Conservation (phyloP, 1,140 invertebrate genomes). For the Lethocerus indicus region DNA sequence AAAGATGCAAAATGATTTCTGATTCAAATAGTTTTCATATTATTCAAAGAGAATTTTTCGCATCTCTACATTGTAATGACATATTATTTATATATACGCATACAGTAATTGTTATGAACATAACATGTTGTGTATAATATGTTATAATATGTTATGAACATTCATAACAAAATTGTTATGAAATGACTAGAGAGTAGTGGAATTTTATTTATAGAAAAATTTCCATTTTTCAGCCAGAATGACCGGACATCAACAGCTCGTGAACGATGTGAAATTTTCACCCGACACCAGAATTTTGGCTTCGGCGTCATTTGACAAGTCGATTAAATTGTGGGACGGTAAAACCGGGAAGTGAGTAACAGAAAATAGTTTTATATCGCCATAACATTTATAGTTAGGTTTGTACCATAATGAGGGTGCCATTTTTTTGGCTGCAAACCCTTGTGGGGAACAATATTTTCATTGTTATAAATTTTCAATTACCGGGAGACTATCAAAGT, state of each 20-base stretch:
- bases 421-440: not conserved
- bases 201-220: not conserved
- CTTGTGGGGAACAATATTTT: not conserved
- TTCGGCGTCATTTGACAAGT: constrained; percentile 98
- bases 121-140: too few species aligned
- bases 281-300: constrained; percentile 86
- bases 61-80: too few species aligned
- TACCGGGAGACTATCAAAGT: not conserved
- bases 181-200: too few species aligned
- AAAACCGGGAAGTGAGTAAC: constrained; percentile 59
- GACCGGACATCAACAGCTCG: constrained; percentile 94
- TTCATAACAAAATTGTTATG: too few species aligned
- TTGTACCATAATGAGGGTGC: too few species aligned
- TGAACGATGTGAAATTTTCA: constrained; percentile 97
- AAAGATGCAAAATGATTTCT: too few species aligned
- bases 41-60: too few species aligned
- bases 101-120: too few species aligned
- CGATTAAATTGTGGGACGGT: constrained; percentile 91
- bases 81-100: too few species aligned
- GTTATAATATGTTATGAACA: too few species aligned
- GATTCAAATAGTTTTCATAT: too few species aligned
- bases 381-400: not conserved
- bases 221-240: constrained; percentile 43
- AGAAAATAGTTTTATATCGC: constrained; percentile 9
- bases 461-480: not conserved